Conservation (phyloP, 2,113 vertebrate genomes). For the Paramormyrops kingsleyae region DNA sequence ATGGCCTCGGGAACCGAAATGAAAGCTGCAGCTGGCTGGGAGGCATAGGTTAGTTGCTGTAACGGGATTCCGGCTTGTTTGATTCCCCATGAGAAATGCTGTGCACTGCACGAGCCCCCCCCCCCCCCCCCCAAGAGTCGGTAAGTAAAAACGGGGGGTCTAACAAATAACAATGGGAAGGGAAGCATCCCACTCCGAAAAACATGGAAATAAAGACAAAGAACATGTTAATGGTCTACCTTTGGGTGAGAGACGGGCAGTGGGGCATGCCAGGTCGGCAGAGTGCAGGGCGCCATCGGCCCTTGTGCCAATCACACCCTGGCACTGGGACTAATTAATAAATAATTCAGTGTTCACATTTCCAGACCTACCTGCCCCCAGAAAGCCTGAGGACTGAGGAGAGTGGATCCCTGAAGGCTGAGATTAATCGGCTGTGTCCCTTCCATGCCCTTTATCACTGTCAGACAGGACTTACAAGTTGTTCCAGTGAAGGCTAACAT, state of each 20-base stretch:
- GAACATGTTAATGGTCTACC: constrained; percentile 21
- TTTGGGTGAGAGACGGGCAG: constrained; percentile 22
- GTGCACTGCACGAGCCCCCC: constrained; percentile 76
- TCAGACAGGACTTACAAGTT: not conserved
- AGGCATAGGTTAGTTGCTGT: constrained; percentile 23
- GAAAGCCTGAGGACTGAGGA: constrained; percentile 16
- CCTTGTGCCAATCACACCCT: constrained; percentile 19
- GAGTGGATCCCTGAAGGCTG: constrained; percentile 10
- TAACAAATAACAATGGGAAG: not conserved
- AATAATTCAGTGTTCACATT: constrained; percentile 40
- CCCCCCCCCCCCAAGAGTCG: constrained; percentile 33
- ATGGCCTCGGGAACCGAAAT: not conserved
- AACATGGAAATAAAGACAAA: constrained; percentile 35
- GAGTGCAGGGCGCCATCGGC: constrained; percentile 12
- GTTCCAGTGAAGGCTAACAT: not conserved
- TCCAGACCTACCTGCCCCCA: constrained; percentile 17
- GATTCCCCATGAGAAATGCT: constrained; percentile 62
- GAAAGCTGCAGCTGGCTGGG: not conserved
- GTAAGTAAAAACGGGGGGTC: constrained; percentile 11
- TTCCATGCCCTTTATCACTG: not conserved
- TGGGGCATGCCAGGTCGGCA: constrained; percentile 2
- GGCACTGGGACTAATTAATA: constrained; percentile 30
- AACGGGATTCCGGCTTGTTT: constrained; percentile 58
- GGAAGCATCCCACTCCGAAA: not conserved
- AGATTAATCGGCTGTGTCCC: constrained; percentile 1